A percentile compares a stretch with the other conserved stretches of the same genome.
phyloP scores from a whole-genome alignment of 1,140 invertebrate genomes.

The Sminthurides bifidus region DNA sequence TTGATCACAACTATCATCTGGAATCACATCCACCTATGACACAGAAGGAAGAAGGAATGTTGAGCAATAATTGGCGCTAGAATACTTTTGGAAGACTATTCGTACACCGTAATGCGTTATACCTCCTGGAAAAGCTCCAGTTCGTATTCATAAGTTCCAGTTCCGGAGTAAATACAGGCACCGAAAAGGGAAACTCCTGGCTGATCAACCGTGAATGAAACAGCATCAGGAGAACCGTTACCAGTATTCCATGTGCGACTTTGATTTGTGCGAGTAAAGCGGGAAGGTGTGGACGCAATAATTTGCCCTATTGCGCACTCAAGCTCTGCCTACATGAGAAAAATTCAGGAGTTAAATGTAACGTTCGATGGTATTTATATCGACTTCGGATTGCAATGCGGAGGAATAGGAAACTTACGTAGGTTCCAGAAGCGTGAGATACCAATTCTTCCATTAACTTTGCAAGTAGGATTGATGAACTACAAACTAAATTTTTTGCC shows the following conservation, averaged over 20 bases:
- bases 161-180: constrained; percentile 75
- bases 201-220: constrained; percentile 85
- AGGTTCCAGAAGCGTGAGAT: constrained; percentile 55
- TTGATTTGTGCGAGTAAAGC: constrained; percentile 79
- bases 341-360: not conserved
- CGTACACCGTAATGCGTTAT: constrained; percentile 22
- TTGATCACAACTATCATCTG: constrained; percentile 26
- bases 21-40: constrained; percentile 15
- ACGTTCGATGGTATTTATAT: not conserved
- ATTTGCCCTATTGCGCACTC: constrained; percentile 47
- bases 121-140: constrained; percentile 79
- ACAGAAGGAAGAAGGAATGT: constrained; percentile 5
- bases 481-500: constrained; percentile 55
- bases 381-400: not conserved
- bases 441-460: constrained; percentile 79
- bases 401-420: constrained; percentile 39
- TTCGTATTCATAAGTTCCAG: constrained; percentile 77
- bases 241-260: constrained; percentile 91
- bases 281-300: constrained; percentile 70
- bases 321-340: constrained; percentile 32
- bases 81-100: too few relatives aligned
- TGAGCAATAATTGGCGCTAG: too few relatives aligned
- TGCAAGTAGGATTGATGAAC: constrained; percentile 73
- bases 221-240: constrained; percentile 90
- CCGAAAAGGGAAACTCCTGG: constrained; percentile 77